A percentile compares a stretch with the other conserved stretches of the same genome.
These are phyloP conservation scores for Anadara kagoshimensis DNA, from an alignment of 1,140 invertebrate species.

Conservation along the genomic window DNA sequence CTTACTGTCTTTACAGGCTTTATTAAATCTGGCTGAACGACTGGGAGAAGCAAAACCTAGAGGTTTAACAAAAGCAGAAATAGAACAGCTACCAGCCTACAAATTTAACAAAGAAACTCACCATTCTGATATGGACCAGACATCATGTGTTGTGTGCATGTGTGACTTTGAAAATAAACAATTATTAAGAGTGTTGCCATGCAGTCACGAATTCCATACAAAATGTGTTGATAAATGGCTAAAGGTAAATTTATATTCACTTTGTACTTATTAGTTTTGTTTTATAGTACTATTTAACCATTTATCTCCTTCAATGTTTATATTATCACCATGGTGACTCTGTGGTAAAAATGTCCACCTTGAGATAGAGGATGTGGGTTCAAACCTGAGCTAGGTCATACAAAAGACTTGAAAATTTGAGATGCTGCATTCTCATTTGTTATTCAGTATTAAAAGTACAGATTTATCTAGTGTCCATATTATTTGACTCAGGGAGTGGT, in stretches of 20 bases:
- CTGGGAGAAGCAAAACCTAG: slow-evolving; percentile 92
- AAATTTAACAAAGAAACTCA: slow-evolving; percentile 88
- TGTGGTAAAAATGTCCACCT: no score
- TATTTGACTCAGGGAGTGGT: no score
- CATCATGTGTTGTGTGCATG: slow-evolving; percentile 97
- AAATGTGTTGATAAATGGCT: slow-evolving; percentile 99
- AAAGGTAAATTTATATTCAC: slow-evolving; percentile 81
- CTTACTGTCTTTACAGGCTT: slow-evolving; percentile 9
- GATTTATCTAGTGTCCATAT: no score
- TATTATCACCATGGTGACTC: no score
- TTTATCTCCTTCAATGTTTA: no score
- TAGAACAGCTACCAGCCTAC: slow-evolving; percentile 93
- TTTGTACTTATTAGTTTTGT: no score
- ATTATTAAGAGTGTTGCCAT: slow-evolving; percentile 90
- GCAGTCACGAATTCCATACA: slow-evolving; percentile 95
- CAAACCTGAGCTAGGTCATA: no score
- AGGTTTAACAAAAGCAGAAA: slow-evolving; percentile 88
- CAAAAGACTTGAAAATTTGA: no score
- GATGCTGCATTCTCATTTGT: no score
- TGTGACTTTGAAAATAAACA: slow-evolving; percentile 95
- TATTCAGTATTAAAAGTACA: no score
- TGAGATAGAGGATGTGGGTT: no score
- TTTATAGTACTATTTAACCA: no score
- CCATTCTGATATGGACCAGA: slow-evolving; percentile 85
- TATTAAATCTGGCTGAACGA: slow-evolving; percentile 84